phyloP scores from a whole-genome alignment of 2,888 invertebrate genomes.

The Iphiclides podalirius region DNA sequence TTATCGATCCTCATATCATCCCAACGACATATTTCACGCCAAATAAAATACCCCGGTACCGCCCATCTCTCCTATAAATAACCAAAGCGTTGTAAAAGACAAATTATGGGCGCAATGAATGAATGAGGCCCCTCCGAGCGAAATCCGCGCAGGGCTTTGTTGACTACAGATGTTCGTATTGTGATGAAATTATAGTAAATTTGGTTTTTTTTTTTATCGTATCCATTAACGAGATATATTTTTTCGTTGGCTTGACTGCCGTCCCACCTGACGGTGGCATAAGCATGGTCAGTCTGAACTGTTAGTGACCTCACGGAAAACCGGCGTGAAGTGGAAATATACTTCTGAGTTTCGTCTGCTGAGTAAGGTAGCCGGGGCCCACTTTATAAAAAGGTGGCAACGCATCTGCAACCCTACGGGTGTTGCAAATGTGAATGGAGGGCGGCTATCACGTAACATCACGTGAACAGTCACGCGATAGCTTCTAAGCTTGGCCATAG shows the following conservation, averaged over 20 bases:
- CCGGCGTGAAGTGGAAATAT: too few species aligned
- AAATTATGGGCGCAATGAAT: constrained; percentile 19
- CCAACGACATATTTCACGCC: constrained; percentile 58
- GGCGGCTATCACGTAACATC: too few species aligned
- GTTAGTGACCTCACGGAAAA: too few species aligned
- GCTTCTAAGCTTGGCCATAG: too few species aligned
- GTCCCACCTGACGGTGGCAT: not conserved
- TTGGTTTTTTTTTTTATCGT: not conserved
- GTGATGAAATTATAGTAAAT: not conserved
- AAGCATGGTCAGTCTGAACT: too few species aligned
- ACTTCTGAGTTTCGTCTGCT: too few species aligned
- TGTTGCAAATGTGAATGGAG: too few species aligned
- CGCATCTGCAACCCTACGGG: too few species aligned
- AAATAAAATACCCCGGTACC: constrained; percentile 59
- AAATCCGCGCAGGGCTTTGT: constrained; percentile 5
- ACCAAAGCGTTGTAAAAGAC: constrained; percentile 21
- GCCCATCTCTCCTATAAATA: constrained; percentile 38
- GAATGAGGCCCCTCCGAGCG: constrained; percentile 11
- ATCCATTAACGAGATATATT: not conserved
- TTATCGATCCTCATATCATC: constrained; percentile 50
- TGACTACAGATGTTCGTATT: constrained; percentile 14
- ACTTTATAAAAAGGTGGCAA: too few species aligned
- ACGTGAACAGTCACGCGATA: too few species aligned
- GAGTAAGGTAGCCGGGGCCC: too few species aligned
- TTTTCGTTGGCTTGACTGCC: not conserved